A percentile compares a stretch with the other conserved stretches of the same genome.
Conservation (phyloP, 2,797 vertebrate species). For the Gymnopithys bicolor region DNA sequence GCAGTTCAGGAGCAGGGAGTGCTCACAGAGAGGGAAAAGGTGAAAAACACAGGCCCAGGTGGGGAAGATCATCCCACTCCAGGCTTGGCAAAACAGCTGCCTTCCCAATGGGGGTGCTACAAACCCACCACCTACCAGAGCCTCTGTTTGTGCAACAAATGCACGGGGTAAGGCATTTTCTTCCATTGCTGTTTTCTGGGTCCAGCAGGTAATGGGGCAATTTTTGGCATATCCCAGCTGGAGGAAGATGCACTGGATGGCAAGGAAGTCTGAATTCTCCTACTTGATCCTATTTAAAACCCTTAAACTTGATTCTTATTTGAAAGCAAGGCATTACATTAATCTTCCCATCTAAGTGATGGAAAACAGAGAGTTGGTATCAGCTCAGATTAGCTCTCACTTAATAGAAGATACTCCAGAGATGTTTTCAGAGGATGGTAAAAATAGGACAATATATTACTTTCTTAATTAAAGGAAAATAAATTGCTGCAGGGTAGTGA, state of each 20-base stretch:
- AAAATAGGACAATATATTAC: not conserved
- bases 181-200: not conserved
- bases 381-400: not conserved
- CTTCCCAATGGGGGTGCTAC: not conserved
- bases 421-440: not conserved
- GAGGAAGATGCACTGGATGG: not conserved
- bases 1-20: not conserved
- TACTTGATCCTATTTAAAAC: not conserved
- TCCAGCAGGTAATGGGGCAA: not conserved
- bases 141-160: not conserved
- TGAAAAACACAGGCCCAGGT: not conserved
- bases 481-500: not conserved
- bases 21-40: not conserved
- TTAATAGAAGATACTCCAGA: not conserved
- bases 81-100: not conserved
- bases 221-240: not conserved
- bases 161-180: not conserved
- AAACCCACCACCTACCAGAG: not conserved
- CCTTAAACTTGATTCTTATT: not conserved
- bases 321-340: not conserved
- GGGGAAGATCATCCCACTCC: accelerated
- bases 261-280: not conserved
- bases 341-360: not conserved
- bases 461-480: slow-evolving; percentile 12
- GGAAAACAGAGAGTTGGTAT: not conserved